Conservation (phyloP, 2,888 invertebrate species). For the Orchesellides sinensis region DNA sequence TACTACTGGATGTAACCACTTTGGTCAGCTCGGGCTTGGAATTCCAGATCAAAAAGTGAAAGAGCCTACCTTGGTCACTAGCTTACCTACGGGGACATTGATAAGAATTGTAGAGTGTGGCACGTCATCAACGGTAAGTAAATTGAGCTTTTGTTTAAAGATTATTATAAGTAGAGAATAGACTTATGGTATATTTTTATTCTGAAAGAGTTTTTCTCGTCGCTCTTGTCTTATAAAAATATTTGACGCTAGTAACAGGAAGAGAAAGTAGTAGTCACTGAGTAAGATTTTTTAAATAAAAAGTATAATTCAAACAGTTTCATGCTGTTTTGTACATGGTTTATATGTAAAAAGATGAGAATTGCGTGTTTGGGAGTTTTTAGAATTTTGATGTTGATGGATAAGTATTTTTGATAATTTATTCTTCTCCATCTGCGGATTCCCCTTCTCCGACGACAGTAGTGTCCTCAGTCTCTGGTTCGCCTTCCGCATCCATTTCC, state of each 20-base stretch:
- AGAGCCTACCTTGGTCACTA: slow-evolving; percentile 66
- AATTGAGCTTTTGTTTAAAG: not conserved
- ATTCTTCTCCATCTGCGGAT: slow-evolving; percentile 4
- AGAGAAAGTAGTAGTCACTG: not conserved
- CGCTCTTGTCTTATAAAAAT: slow-evolving; percentile 60
- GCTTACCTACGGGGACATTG: slow-evolving; percentile 66
- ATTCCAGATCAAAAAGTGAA: slow-evolving; percentile 78
- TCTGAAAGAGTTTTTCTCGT: not conserved
- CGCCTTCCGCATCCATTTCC: slow-evolving; percentile 50
- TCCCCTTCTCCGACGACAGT: slow-evolving; percentile 63
- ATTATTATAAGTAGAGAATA: not conserved
- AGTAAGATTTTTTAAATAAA: slow-evolving; percentile 2
- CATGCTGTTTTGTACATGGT: slow-evolving; percentile 12
- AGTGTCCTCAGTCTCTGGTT: slow-evolving; percentile 70
- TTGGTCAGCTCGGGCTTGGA: slow-evolving; percentile 91
- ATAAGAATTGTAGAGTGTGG: slow-evolving; percentile 72
- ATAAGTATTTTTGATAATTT: not conserved
- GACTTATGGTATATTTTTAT: not conserved
- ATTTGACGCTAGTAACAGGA: slow-evolving; percentile 29
- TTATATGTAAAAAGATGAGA: not conserved
- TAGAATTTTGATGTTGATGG: slow-evolving; percentile 1
- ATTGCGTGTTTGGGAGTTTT: not conserved
- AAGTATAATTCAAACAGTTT: slow-evolving; percentile 1
- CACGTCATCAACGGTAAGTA: slow-evolving; percentile 71
- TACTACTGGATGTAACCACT: slow-evolving; percentile 92